Evolutionary conservation across 2,113 vertebrate species (phyloP).

Genomic region (Saiga tatarica): DNA sequence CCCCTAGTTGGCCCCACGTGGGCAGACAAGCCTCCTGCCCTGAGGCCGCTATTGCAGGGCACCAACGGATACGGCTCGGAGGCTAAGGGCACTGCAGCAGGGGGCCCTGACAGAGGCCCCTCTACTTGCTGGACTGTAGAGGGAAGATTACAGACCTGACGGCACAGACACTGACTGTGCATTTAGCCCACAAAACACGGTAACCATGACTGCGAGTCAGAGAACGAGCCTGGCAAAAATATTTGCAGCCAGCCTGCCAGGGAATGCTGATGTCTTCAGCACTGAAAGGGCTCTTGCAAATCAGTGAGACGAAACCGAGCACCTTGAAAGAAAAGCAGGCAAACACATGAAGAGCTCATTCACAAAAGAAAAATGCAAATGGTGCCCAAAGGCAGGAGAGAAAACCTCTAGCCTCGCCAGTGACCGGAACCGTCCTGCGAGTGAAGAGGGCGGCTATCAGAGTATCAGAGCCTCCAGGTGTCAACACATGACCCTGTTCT

Average conservation of each 20-base stretch:
- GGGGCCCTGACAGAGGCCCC: neutral
- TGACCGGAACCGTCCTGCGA: accelerated
- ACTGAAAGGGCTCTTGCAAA: neutral
- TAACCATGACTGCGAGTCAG: accelerated
- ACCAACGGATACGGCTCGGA: accelerated
- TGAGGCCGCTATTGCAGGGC: accelerated
- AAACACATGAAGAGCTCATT: neutral
- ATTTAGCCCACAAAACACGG: too few relatives aligned
- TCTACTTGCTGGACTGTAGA: accelerated
- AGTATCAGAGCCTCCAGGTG: neutral
- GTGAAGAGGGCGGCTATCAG: neutral
- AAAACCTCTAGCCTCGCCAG: neutral
- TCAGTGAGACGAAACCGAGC: neutral
- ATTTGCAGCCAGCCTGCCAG: accelerated
- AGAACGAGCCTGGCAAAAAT: accelerated
- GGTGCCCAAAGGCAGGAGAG: neutral
- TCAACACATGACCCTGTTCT: accelerated
- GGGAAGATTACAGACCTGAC: accelerated
- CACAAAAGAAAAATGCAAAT: neutral
- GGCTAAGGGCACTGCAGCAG: accelerated
- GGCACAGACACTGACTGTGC: accelerated
- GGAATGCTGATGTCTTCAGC: accelerated
- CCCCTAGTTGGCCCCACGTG: accelerated
- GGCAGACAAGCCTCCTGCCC: neutral
- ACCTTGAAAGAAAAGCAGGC: neutral